These are phyloP conservation scores for Dendrocopos noguchii DNA, from an alignment of 2,113 vertebrate species.

Conservation along the genomic window DNA sequence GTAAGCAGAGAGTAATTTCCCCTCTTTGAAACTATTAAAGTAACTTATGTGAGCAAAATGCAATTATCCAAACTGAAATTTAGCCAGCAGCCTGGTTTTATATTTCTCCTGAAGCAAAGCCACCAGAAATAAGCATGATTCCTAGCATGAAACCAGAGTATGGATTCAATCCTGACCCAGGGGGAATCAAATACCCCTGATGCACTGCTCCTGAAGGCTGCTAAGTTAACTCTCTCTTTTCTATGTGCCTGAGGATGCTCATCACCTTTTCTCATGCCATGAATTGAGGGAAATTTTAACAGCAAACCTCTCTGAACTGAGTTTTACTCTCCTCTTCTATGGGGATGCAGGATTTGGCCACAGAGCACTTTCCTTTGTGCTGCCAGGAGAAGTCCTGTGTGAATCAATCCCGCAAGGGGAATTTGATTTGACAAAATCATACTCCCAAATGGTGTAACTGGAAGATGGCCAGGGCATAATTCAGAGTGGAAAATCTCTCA, in stretches of 20 bases:
- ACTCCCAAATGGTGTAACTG: background rate
- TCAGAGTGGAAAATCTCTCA: background rate
- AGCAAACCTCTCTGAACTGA: background rate
- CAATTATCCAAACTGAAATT: constrained; percentile 33
- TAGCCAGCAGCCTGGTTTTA: background rate
- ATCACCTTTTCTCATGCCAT: background rate
- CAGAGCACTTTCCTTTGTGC: background rate
- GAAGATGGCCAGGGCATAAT: background rate
- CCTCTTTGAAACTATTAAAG: background rate
- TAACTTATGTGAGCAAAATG: background rate
- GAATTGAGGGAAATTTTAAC: background rate
- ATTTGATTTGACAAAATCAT: background rate
- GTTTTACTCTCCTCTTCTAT: background rate
- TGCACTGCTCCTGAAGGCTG: background rate
- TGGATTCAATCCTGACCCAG: background rate
- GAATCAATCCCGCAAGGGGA: background rate
- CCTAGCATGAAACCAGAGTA: background rate
- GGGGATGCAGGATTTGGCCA: background rate
- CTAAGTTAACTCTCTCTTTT: background rate
- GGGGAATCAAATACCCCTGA: background rate
- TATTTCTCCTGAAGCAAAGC: background rate
- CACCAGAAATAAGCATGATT: background rate
- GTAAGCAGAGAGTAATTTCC: background rate
- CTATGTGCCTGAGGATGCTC: background rate
- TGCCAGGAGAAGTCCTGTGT: background rate